Base-by-base conservation (phyloP, 2,888 invertebrate species). In the Hydriomena furcata region DNA sequence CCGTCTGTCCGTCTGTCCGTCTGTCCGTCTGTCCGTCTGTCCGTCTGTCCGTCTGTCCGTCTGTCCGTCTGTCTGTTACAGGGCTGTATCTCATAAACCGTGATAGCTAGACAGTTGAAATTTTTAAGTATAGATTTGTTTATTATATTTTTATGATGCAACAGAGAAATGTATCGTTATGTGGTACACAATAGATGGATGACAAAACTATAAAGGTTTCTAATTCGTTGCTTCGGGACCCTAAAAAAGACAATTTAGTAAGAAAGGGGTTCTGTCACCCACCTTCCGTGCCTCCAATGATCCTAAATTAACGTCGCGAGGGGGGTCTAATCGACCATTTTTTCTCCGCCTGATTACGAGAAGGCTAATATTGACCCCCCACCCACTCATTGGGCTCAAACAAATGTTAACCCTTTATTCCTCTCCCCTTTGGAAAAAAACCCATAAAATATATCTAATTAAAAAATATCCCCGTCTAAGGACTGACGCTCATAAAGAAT, bases 371-470 rank as follows among this genome's bases (percentile, higher is more conserved):
- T 89, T 84, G 85, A 80, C 82, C 86, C 85, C 84, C 78, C 70
- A 55, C 74, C 72, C 65, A 71, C 69, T 73, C 76, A 76, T 76
- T 70, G 68, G 61, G 77, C 83, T 79, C 79, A 84, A 89, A 89
- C 89, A 89, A 89, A 89, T 89, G 88, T 84, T 88, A 89, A 90
- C 89, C 90, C 88, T 87, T 88, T 85, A 84, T 82, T 82, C 81
- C 77, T 75, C 73, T 73, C 83, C 86, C 86, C 87, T 81, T 89
- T 85, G 76, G 82, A 88, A 90, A 89, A 89, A 90, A 84, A 71
- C 81, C 81, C 90, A 91, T 91, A 91, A 91, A 91, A 91, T 91
- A 91, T 91, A 91, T 91, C 91, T 91, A 91, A 91, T 91, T 91
- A 91, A 91, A 91, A 91, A 91, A 91, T 91, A 91, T 91, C 86